Evolutionary conservation across 2,797 vertebrate genomes (phyloP).

Genomic region (Prunella strophiata): DNA sequence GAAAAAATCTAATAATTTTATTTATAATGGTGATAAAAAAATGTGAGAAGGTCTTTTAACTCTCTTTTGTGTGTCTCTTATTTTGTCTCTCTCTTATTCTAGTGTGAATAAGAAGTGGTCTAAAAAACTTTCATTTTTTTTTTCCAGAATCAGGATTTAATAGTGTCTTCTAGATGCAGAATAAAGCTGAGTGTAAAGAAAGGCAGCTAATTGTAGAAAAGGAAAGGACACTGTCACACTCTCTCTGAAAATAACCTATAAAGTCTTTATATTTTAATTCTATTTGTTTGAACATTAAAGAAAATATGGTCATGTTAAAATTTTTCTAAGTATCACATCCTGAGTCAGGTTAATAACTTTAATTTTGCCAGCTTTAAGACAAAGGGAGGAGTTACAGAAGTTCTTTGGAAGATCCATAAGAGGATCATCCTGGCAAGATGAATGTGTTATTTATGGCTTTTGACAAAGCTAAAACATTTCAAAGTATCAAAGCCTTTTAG

Average conservation of each 20-base stretch:
- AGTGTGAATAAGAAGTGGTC: background rate
- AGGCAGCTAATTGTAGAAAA: background rate
- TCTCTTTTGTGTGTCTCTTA: background rate
- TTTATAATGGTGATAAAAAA: background rate
- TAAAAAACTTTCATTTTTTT: background rate
- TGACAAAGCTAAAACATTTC: conserved; percentile 31
- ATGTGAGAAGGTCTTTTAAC: rapidly evolving
- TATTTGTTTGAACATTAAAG: background rate
- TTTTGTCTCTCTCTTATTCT: background rate
- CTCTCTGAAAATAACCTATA: background rate
- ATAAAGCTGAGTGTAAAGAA: background rate
- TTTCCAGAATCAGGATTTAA: background rate
- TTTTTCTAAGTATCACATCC: background rate
- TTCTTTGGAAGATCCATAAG: conserved; percentile 24
- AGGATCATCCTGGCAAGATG: background rate
- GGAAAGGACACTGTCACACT: background rate
- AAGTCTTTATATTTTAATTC: background rate
- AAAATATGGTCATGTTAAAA: conserved; percentile 39
- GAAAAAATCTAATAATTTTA: background rate
- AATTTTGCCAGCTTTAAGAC: conserved; percentile 49
- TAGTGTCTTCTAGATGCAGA: background rate
- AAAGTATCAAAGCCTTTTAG: background rate
- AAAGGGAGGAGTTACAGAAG: conserved; percentile 2
- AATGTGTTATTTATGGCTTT: conserved; percentile 23
- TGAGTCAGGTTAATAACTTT: conserved; percentile 48